A percentile compares a stretch with the other conserved stretches of the same genome.
These are phyloP conservation scores for Ennomos fuscantarius DNA, from an alignment of 2,888 invertebrate genomes.

Conservation along the genomic window DNA sequence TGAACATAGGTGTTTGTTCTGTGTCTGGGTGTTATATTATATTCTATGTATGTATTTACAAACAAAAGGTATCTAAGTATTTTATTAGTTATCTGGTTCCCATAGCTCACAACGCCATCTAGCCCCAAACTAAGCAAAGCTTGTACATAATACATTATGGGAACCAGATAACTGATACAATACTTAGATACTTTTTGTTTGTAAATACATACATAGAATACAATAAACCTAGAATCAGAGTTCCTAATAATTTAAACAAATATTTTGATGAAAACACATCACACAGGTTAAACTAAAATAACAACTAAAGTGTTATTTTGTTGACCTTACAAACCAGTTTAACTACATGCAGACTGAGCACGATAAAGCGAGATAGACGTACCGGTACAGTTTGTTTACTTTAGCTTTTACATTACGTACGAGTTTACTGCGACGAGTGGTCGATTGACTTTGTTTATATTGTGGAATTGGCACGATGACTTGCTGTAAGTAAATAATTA, in stretches of 20 bases:
- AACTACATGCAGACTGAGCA: constrained; percentile 22
- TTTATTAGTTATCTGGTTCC: too few relatives aligned
- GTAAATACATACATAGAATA: too few relatives aligned
- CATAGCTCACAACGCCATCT: too few relatives aligned
- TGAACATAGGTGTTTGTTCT: too few relatives aligned
- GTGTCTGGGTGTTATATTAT: too few relatives aligned
- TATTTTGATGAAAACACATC: neutral
- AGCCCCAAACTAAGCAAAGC: too few relatives aligned
- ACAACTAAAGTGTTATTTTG: constrained; percentile 8
- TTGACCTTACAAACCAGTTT: constrained; percentile 27
- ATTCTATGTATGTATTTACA: too few relatives aligned
- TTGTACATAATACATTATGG: too few relatives aligned
- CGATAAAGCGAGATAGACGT: constrained; percentile 37
- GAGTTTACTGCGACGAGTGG: constrained; percentile 27
- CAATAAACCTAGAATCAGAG: too few relatives aligned
- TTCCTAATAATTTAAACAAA: neutral
- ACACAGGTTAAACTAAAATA: constrained; percentile 6
- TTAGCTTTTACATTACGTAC: constrained; percentile 22
- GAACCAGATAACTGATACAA: too few relatives aligned
- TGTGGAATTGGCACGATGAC: constrained; percentile 49
- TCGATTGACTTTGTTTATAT: constrained; percentile 25
- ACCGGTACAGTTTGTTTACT: constrained; percentile 32
- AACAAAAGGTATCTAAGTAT: too few relatives aligned
- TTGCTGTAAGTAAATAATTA: constrained; percentile 60
- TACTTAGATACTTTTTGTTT: too few relatives aligned